Conservation (phyloP, 2,797 vertebrate species). For the Eulemur mongoz region DNA sequence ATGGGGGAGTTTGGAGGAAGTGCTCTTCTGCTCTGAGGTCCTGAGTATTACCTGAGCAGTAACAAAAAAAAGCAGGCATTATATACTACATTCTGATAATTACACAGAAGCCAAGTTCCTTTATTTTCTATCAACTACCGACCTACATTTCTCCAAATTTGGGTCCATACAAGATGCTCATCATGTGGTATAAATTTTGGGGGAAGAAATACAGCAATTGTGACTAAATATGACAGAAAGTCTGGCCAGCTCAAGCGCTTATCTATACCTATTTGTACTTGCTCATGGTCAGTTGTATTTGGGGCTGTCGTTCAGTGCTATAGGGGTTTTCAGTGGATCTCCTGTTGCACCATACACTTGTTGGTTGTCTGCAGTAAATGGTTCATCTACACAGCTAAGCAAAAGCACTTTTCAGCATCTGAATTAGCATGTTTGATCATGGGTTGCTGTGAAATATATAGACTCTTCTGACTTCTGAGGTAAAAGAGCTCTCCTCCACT, state of each 20-base stretch:
- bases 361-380: background rate
- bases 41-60: background rate
- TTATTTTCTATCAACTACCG: background rate
- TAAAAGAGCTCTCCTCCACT: conserved; percentile 57
- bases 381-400: conserved; percentile 47
- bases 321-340: conserved; percentile 26
- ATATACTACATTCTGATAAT: background rate
- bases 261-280: conserved; percentile 42
- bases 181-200: background rate
- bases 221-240: background rate
- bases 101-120: background rate
- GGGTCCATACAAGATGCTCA: background rate
- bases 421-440: conserved; percentile 71
- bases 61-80: background rate
- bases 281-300: background rate
- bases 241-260: conserved; percentile 23
- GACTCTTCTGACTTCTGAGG: conserved; percentile 72
- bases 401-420: conserved; percentile 58
- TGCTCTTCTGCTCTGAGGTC: background rate
- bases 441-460: conserved; percentile 57
- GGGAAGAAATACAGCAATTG: conserved; percentile 6
- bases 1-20: background rate
- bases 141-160: background rate
- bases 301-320: background rate
- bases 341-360: conserved; percentile 11